Percentiles rank a stretch among this genome's conserved stretches.
phyloP scores from a whole-genome alignment of 2,797 vertebrate genomes.

The Sebastolobus alascanus region DNA sequence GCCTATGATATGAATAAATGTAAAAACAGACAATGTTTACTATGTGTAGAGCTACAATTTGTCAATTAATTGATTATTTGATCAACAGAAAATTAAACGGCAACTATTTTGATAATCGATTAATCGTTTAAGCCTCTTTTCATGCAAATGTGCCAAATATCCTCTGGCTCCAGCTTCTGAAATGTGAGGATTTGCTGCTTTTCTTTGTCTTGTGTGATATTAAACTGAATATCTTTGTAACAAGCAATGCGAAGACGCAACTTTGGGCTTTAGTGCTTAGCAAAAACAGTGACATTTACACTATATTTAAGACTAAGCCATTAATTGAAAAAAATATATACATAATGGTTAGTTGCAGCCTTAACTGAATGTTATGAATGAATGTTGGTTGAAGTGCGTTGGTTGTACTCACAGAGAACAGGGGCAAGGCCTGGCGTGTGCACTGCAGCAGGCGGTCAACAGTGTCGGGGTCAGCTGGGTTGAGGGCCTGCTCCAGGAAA shows the following conservation, averaged over 20 bases:
- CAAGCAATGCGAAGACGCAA: background rate
- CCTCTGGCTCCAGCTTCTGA: background rate
- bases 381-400: background rate
- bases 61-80: background rate
- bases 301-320: background rate
- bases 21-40: background rate
- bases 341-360: background rate
- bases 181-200: no score
- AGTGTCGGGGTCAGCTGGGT: conserved; percentile 92
- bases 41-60: background rate
- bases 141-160: background rate
- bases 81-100: background rate
- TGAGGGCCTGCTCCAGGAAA: conserved; percentile 95
- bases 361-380: background rate
- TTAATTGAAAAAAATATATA: no score
- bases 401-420: conserved; percentile 92
- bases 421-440: conserved; percentile 95
- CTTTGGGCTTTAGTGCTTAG: background rate
- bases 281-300: background rate
- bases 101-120: background rate
- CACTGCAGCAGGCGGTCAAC: conserved; percentile 97
- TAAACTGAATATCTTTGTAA: background rate
- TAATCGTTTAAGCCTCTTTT: background rate
- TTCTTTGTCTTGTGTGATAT: no score
- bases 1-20: background rate